These are phyloP conservation scores for Steatornis caripensis DNA, from an alignment of 2,113 vertebrate genomes.

Conservation along the genomic window DNA sequence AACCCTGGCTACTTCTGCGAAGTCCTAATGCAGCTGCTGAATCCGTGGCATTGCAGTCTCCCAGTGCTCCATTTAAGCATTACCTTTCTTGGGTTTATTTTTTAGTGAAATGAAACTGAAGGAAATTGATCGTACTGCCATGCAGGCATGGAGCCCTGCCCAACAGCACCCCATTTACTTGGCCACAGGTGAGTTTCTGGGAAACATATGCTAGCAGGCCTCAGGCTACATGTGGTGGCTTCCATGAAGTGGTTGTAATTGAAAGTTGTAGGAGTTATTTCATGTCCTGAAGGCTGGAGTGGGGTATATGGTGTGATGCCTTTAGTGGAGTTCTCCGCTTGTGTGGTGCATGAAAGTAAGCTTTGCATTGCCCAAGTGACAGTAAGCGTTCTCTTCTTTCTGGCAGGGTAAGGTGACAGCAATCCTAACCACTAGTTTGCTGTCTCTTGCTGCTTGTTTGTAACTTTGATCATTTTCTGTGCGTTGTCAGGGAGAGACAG, in stretches of 20 bases:
- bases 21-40: not conserved
- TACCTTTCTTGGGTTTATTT: not conserved
- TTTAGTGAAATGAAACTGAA: constrained; percentile 92
- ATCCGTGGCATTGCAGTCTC: not conserved
- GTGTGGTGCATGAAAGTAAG: not conserved
- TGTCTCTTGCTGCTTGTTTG: not conserved
- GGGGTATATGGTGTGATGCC: rapidly evolving
- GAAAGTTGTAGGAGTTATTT: not conserved
- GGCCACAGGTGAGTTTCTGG: constrained; percentile 83
- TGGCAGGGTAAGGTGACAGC: not conserved
- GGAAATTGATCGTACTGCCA: constrained; percentile 91
- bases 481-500: not conserved
- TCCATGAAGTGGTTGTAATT: rapidly evolving
- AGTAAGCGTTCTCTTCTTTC: not conserved
- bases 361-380: not conserved
- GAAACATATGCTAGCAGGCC: rapidly evolving
- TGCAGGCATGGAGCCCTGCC: constrained; percentile 95
- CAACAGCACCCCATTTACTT: constrained; percentile 93
- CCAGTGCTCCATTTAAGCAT: rapidly evolving
- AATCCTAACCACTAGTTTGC: rapidly evolving
- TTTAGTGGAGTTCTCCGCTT: not conserved
- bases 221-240: rapidly evolving
- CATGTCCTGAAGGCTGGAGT: not conserved
- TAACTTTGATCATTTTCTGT: rapidly evolving
- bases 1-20: not conserved